Conservation (phyloP, 2,888 invertebrate genomes). For the Ypsolopha scabrella region DNA sequence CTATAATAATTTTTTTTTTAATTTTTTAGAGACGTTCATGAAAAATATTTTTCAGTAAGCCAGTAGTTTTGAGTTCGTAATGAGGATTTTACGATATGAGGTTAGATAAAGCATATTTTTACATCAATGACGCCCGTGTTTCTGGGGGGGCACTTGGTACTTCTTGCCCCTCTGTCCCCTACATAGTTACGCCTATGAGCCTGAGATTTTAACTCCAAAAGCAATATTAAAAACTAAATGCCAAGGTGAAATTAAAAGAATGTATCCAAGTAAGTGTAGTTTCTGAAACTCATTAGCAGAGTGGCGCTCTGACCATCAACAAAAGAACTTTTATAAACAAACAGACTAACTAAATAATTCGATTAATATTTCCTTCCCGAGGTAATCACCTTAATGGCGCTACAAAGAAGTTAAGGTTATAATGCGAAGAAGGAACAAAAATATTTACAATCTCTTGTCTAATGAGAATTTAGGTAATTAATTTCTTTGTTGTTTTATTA, state of each 20-base stretch:
- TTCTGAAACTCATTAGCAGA: constrained; percentile 1
- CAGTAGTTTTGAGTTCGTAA: too few relatives aligned
- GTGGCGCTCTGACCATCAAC: constrained; percentile 12
- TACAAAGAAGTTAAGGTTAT: neutral
- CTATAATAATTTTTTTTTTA: too few relatives aligned
- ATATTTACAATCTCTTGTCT: neutral
- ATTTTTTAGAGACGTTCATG: too few relatives aligned
- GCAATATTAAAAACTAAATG: too few relatives aligned
- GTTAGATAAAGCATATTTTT: too few relatives aligned
- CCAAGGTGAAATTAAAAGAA: neutral
- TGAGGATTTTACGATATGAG: too few relatives aligned
- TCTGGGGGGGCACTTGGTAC: too few relatives aligned
- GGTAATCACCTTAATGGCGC: constrained; percentile 4
- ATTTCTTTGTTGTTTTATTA: neutral
- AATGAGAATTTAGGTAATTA: neutral
- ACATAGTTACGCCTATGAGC: too few relatives aligned
- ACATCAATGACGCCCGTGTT: too few relatives aligned
- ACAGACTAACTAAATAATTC: constrained; percentile 1
- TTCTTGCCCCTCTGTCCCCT: too few relatives aligned
- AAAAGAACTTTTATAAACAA: constrained; percentile 23
- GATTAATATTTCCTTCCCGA: neutral
- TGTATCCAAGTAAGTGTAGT: neutral
- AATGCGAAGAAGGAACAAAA: neutral
- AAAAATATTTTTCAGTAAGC: too few relatives aligned
- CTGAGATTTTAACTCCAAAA: too few relatives aligned